These are phyloP conservation scores for Lasioglossum villosulum DNA, from an alignment of 2,888 invertebrate genomes.

Conservation along the genomic window DNA sequence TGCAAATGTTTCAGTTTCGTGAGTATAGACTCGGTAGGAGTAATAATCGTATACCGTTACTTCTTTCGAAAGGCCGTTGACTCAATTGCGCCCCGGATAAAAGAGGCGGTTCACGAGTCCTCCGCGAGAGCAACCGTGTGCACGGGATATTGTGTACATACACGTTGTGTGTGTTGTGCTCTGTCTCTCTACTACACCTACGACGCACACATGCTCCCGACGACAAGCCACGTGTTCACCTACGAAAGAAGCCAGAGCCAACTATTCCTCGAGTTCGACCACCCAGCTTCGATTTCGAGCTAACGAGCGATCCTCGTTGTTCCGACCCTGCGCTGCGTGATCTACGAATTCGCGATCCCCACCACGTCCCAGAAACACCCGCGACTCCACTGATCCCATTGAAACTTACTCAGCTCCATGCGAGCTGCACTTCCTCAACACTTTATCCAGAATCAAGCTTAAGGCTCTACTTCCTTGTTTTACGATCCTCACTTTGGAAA, in stretches of 20 bases:
- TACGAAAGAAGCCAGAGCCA: conserved; percentile 16
- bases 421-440: not conserved
- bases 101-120: conserved; percentile 71
- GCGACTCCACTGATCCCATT: not conserved
- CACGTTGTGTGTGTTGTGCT: not conserved
- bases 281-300: conserved; percentile 31
- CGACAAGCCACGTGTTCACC: conserved; percentile 31
- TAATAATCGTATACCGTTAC: conserved; percentile 76
- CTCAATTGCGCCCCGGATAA: conserved; percentile 75
- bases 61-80: conserved; percentile 75
- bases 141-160: conserved; percentile 42
- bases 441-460: no score
- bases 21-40: conserved; percentile 73
- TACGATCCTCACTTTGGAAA: no score
- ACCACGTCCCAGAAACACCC: not conserved
- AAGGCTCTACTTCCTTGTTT: no score
- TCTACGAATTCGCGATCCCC: conserved; percentile 8
- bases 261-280: conserved; percentile 27
- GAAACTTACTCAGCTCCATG: not conserved
- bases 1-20: conserved; percentile 73
- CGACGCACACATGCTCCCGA: not conserved
- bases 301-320: conserved; percentile 9
- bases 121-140: conserved; percentile 42
- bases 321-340: not conserved
- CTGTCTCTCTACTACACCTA: conserved; percentile 40